Evolutionary conservation across 2,888 invertebrate species (phyloP).

Genomic region (Agrilus cyanescens): DNA sequence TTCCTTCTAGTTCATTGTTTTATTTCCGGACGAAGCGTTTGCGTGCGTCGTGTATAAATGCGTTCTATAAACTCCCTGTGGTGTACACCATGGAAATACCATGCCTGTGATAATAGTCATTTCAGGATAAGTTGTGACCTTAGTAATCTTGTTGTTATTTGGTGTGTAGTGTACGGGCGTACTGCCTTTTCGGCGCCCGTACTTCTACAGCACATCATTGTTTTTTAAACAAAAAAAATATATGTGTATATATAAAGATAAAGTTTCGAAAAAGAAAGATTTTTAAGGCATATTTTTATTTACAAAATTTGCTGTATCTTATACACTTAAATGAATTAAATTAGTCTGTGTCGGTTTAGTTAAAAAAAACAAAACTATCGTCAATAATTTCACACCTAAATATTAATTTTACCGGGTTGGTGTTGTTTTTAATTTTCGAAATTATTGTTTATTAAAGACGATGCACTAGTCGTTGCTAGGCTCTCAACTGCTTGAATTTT

Average conservation of each 20-base stretch:
- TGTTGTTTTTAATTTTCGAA: no score
- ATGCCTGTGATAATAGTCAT: slow-evolving; percentile 60
- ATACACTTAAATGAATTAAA: slow-evolving; percentile 19
- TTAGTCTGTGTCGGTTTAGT: no score
- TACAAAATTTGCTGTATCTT: slow-evolving; percentile 35
- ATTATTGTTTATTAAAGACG: not conserved
- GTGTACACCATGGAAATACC: slow-evolving; percentile 33
- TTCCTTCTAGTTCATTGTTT: slow-evolving; percentile 1
- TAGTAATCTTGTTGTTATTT: slow-evolving; percentile 46
- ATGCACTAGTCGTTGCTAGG: no score
- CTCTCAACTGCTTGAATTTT: no score
- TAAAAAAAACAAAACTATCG: slow-evolving; percentile 20
- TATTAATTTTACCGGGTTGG: no score
- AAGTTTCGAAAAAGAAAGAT: slow-evolving; percentile 30
- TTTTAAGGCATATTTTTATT: slow-evolving; percentile 36
- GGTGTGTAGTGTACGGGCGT: slow-evolving; percentile 26
- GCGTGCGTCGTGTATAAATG: slow-evolving; percentile 12
- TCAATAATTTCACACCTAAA: slow-evolving; percentile 32
- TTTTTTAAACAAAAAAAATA: slow-evolving; percentile 31
- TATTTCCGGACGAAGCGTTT: slow-evolving; percentile 17
- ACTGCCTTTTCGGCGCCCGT: slow-evolving; percentile 19
- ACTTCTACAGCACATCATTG: slow-evolving; percentile 27
- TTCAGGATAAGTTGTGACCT: slow-evolving; percentile 59
- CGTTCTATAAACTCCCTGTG: slow-evolving; percentile 16
- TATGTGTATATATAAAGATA: slow-evolving; percentile 35